Conservation (phyloP, 2,113 vertebrate species). For the Atractosteus spatula region DNA sequence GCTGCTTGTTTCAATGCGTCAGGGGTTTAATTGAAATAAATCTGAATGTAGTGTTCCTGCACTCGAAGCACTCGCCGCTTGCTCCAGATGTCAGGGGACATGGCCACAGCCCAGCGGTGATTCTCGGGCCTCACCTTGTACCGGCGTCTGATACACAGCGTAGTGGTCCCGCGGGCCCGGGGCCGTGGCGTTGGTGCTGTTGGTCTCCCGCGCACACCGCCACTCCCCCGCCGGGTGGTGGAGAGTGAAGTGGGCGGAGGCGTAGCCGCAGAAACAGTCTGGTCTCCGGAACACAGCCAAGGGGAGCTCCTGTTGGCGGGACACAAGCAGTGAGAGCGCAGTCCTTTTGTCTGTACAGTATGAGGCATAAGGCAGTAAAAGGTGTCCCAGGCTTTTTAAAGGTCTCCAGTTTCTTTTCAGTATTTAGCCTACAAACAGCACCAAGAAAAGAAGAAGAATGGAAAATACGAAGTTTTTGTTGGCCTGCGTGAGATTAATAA, state of each 20-base stretch:
- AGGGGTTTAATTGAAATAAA: background rate
- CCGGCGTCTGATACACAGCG: constrained; percentile 85
- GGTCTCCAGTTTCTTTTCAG: too few species aligned
- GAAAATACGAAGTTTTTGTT: too few species aligned
- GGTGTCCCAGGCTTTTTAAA: too few species aligned
- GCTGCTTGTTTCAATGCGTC: background rate
- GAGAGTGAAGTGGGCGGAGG: constrained; percentile 69
- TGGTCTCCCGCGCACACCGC: constrained; percentile 49
- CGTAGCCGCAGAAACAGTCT: constrained; percentile 81
- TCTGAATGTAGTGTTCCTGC: background rate
- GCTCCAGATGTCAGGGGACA: background rate
- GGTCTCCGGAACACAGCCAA: constrained; percentile 72
- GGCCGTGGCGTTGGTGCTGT: constrained; percentile 25
- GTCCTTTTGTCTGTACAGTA: too few species aligned
- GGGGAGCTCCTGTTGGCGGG: constrained; percentile 77
- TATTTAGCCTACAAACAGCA: too few species aligned
- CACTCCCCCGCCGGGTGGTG: constrained; percentile 48
- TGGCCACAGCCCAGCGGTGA: background rate
- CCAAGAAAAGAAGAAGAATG: too few species aligned
- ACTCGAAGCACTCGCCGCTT: background rate
- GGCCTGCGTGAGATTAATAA: too few species aligned
- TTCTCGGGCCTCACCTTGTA: constrained; percentile 74
- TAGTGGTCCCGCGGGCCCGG: constrained; percentile 49
- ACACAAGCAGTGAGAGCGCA: too few species aligned
- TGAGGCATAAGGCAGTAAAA: too few species aligned